Evolutionary conservation across 2,797 vertebrate genomes (phyloP).

Genomic region (Cheracebus regulus): DNA sequence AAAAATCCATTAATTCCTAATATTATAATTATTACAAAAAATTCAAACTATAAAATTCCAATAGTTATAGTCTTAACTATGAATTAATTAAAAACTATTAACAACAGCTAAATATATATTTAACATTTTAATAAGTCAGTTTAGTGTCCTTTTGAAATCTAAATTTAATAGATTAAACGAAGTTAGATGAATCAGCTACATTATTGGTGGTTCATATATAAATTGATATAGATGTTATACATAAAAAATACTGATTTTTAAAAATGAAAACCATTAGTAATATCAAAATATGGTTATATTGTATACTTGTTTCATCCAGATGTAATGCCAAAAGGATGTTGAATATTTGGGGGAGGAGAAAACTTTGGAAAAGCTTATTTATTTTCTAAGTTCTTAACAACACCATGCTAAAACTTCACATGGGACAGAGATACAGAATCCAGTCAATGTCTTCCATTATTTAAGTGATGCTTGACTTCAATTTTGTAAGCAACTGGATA

Average conservation of each 20-base stretch:
- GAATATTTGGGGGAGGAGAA: neutral
- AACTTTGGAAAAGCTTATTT: neutral
- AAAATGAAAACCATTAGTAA: neutral
- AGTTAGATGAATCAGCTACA: neutral
- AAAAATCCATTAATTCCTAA: slow-evolving; percentile 3
- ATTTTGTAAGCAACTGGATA: neutral
- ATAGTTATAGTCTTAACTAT: neutral
- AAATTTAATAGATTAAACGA: neutral
- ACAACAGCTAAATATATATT: neutral
- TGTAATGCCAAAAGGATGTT: neutral
- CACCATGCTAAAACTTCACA: neutral
- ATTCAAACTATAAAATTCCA: neutral
- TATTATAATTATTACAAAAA: neutral
- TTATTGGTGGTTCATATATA: neutral
- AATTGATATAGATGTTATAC: neutral
- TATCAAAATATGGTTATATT: neutral
- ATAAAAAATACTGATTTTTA: neutral
- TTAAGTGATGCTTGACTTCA: neutral
- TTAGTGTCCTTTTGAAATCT: neutral
- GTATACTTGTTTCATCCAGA: neutral
- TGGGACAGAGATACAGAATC: neutral
- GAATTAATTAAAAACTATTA: slow-evolving; percentile 1
- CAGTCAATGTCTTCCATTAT: neutral
- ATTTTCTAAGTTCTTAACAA: neutral
- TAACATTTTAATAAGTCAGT: neutral